These are phyloP conservation scores for Polietes domitor DNA, from an alignment of 2,888 invertebrate genomes.

Conservation along the genomic window DNA sequence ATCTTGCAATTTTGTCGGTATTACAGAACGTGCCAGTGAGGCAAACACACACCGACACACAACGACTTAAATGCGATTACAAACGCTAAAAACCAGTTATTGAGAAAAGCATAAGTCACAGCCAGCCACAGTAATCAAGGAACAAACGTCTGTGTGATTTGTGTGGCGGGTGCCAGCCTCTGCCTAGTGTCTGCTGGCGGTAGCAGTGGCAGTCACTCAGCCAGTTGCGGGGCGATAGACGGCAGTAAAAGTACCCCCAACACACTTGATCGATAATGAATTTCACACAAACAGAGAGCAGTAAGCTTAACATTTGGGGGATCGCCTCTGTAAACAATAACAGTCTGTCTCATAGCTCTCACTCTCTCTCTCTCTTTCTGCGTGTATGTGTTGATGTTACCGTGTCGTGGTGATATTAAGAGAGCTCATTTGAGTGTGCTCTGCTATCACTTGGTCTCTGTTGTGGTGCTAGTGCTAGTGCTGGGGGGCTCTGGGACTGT, in stretches of 20 bases:
- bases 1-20: slow-evolving; percentile 4
- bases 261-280: slow-evolving; percentile 54
- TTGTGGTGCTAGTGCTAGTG: not conserved
- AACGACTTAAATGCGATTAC: slow-evolving; percentile 19
- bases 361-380: not conserved
- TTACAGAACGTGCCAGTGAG: slow-evolving; percentile 49
- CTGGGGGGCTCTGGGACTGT: no score
- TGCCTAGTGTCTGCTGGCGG: not conserved
- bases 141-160: not conserved
- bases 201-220: no score
- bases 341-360: not conserved
- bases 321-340: slow-evolving; percentile 58
- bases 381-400: not conserved
- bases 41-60: not conserved
- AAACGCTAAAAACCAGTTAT: slow-evolving; percentile 58
- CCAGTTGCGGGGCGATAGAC: not conserved
- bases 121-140: slow-evolving; percentile 2
- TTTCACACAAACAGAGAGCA: not conserved
- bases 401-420: slow-evolving; percentile 8
- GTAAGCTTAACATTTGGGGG: slow-evolving; percentile 34
- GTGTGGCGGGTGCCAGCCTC: not conserved
- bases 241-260: slow-evolving; percentile 28
- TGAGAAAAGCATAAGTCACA: slow-evolving; percentile 36
- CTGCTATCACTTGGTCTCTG: slow-evolving; percentile 32
- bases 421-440: slow-evolving; percentile 2